Percentiles rank a stretch among this genome's conserved stretches.
Conservation (phyloP, 2,888 invertebrate species). For the Cerastis rubricosa region DNA sequence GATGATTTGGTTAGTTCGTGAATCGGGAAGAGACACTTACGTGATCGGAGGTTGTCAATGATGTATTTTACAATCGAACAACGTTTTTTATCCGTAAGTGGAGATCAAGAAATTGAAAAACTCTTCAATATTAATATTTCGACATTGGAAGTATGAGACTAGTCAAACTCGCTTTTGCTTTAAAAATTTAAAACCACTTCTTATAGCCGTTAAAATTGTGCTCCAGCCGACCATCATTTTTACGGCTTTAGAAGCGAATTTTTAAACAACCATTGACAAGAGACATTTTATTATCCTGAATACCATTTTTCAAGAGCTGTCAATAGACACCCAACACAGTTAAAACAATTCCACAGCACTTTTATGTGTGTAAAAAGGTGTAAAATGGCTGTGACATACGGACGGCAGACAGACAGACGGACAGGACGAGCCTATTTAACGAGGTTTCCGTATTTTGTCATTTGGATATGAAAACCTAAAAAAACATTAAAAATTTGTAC, state of each 20-base stretch:
- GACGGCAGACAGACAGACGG: no score
- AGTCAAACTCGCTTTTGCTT: neutral
- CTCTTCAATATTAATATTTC: neutral
- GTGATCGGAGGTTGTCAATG: neutral
- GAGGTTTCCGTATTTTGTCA: neutral
- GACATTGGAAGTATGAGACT: neutral
- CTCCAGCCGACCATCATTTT: no score
- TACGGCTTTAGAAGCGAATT: no score
- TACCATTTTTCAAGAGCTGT: no score
- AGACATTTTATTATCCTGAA: no score
- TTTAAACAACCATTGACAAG: neutral
- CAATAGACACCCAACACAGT: no score
- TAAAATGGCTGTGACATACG: neutral
- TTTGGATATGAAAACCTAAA: neutral
- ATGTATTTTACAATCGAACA: neutral
- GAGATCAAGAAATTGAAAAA: neutral
- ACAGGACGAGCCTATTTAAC: no score
- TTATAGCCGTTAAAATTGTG: no score
- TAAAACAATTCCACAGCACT: no score
- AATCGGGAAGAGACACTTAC: constrained; percentile 1
- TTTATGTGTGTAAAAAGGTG: no score
- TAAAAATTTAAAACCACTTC: no score
- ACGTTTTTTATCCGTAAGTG: neutral
- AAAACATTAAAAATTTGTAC: no score
- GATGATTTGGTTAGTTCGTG: constrained; percentile 32